Conservation (phyloP, 2,888 invertebrate genomes). For the Ctenicera cuprea region DNA sequence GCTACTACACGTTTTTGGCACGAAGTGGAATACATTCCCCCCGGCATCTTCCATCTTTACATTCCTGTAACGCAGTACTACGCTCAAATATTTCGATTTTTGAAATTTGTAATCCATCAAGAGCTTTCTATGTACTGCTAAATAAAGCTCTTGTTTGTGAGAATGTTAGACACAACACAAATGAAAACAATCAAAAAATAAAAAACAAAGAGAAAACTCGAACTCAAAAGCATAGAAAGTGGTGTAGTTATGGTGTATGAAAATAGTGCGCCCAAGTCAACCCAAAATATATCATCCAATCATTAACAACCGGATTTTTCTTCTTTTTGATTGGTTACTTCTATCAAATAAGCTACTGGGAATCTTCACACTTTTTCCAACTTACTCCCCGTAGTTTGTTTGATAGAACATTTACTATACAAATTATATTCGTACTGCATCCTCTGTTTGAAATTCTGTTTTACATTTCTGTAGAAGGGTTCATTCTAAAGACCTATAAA, state of each 20-base stretch:
- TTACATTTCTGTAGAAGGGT: neutral
- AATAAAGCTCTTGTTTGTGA: conserved; percentile 40
- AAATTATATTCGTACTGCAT: neutral
- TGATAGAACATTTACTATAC: neutral
- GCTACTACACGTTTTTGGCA: conserved; percentile 75
- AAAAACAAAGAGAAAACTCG: conserved; percentile 51
- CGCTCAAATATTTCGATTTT: conserved; percentile 48
- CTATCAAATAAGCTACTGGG: conserved; percentile 21
- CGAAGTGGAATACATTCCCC: conserved; percentile 79
- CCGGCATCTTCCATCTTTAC: conserved; percentile 72
- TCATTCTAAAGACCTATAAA: neutral
- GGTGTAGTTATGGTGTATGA: conserved; percentile 41
- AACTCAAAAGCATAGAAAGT: conserved; percentile 42
- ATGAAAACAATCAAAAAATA: conserved; percentile 53
- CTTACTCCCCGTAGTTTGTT: conserved; percentile 6
- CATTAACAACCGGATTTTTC: neutral
- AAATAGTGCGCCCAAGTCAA: conserved; percentile 26
- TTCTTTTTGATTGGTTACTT: neutral
- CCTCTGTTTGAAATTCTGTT: neutral
- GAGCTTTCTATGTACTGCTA: conserved; percentile 37
- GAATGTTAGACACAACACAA: conserved; percentile 54
- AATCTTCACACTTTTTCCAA: neutral
- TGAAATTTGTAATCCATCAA: conserved; percentile 36
- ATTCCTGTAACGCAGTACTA: conserved; percentile 69
- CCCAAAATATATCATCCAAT: conserved; percentile 6